These are phyloP conservation scores for Pomacea canaliculata DNA, from an alignment of 2,888 invertebrate species.

Conservation along the genomic window DNA sequence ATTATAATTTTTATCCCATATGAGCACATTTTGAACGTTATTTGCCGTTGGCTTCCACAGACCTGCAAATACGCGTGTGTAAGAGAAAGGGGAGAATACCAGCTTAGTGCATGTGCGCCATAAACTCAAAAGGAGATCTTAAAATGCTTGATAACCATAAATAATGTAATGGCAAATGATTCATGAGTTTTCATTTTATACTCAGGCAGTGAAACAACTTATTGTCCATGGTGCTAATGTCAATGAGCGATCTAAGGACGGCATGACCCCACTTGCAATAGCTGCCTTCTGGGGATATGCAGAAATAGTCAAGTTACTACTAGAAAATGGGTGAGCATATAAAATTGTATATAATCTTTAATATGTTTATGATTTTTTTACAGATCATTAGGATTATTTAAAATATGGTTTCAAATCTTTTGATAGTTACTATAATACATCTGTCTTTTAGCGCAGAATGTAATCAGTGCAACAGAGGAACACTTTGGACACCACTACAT, in stretches of 20 bases:
- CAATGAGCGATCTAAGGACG: slow-evolving; percentile 59
- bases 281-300: slow-evolving; percentile 68
- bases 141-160: too few relatives aligned
- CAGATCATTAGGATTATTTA: not conserved
- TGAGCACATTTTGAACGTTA: not conserved
- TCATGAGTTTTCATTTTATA: not conserved
- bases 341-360: not conserved
- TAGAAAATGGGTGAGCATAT: slow-evolving; percentile 52
- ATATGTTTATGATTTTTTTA: not conserved
- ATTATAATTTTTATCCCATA: too few relatives aligned
- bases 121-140: too few relatives aligned
- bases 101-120: too few relatives aligned
- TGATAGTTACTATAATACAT: too few relatives aligned
- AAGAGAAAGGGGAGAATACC: not conserved
- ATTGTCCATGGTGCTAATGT: slow-evolving; percentile 51
- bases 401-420: not conserved
- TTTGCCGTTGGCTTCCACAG: not conserved
- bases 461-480: slow-evolving; percentile 60
- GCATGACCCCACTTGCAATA: slow-evolving; percentile 64
- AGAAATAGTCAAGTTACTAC: slow-evolving; percentile 55
- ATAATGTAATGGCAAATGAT: too few relatives aligned
- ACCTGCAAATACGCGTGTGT: not conserved
- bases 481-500: slow-evolving; percentile 64
- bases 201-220: slow-evolving; percentile 53
- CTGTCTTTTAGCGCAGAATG: slow-evolving; percentile 56